Evolutionary conservation across 2,113 vertebrate species (phyloP), one percentile per base, ranked within the genome.

Genomic region (Fregata magnificens): DNA sequence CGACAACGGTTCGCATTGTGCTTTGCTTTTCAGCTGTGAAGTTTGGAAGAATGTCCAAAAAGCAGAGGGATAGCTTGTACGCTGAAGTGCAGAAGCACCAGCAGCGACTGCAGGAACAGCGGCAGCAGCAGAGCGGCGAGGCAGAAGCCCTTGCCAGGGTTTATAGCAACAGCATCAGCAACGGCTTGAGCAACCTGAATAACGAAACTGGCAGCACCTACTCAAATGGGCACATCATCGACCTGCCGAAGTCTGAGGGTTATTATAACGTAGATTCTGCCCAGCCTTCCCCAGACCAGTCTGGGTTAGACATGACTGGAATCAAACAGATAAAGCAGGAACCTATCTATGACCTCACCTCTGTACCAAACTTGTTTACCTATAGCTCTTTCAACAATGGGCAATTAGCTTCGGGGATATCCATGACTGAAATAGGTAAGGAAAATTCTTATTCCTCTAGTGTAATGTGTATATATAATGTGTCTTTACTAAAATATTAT

Each of bases 281-380:
- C 81, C 99, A 99, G 96, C 99, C 99, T 5, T 99, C 99, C 90
- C 99, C 99, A 13, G 99, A 99, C 97, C 99, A 99, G 97, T 99
- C 99, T 78, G 99, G 99, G 56, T 98, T 99, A 97, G 99, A 99
- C 98, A 99, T 99, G 99, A 99, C 99, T 84, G 99, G 99, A 97
- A 99, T 99, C 98, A 99, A 99, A 98, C 99, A 99, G 98, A 99
- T 99, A 97, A 99, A 99, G 95, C 99, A 99, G 98, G 99, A 99
- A 98, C 99, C 99, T 58, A 99, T 99, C 96, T 99, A 99, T 90
- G 99, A 99, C 98, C 98, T 99, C 98, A 99, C 99, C 44, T 99
- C 99, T 13, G 99, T 99, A 93, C 99, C 99, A 98, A 99, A 99
- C 98, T 98, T 99, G 97, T 99, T 99, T 99, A 99, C 99, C 98